phyloP scores from a whole-genome alignment of 2,113 vertebrate genomes.

The Lophura nycthemera region DNA sequence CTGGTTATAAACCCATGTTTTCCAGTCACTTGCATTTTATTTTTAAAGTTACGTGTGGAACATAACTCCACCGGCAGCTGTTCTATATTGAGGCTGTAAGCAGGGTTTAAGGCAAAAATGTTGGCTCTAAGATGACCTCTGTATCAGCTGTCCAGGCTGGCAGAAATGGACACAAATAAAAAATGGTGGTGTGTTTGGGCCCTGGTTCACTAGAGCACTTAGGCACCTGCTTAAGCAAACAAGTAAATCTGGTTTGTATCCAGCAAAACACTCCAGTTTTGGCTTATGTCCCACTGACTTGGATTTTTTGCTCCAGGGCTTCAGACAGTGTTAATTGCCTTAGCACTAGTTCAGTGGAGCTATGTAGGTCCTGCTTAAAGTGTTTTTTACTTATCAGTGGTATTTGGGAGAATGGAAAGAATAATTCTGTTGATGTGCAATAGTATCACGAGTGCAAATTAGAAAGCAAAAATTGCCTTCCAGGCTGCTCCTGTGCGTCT shows the following conservation, averaged over 20 bases:
- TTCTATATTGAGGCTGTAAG: constrained; percentile 23
- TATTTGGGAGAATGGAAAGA: background rate
- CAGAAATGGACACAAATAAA: constrained; percentile 43
- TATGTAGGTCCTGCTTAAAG: background rate
- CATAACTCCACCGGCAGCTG: constrained; percentile 56
- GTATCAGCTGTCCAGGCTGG: constrained; percentile 51
- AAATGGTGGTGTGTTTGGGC: background rate
- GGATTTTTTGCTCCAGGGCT: background rate
- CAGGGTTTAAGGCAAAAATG: constrained; percentile 48
- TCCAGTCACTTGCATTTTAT: constrained; percentile 56
- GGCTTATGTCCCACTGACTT: constrained; percentile 5
- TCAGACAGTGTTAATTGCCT: constrained; percentile 29
- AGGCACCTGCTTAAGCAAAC: constrained; percentile 47
- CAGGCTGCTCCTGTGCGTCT: background rate
- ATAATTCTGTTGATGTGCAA: background rate
- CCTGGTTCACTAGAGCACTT: background rate
- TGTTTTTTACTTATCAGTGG: background rate
- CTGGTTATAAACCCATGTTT: constrained; percentile 27
- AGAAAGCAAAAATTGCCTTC: background rate
- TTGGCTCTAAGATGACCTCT: constrained; percentile 40
- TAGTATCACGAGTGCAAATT: background rate
- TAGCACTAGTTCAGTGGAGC: background rate
- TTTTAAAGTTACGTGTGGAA: constrained; percentile 53
- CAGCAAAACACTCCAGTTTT: constrained; percentile 36
- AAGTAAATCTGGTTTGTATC: constrained; percentile 36